These are phyloP conservation scores for Aporophyla nigra DNA, from an alignment of 2,888 invertebrate species.

Conservation along the genomic window DNA sequence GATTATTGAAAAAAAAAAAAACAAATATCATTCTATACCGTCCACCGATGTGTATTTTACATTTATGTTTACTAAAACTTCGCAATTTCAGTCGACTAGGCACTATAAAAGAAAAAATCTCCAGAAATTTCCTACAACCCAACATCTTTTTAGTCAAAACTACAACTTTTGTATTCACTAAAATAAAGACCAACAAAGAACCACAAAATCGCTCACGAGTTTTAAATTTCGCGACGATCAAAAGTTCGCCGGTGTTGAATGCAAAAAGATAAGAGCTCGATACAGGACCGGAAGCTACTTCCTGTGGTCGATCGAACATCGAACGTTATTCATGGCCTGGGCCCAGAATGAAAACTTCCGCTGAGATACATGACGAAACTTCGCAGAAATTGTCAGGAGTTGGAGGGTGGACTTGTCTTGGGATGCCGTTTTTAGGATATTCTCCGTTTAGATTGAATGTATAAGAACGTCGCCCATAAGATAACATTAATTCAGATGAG, in stretches of 20 bases:
- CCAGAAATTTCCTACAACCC: background rate
- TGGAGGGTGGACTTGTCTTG: conserved; percentile 41
- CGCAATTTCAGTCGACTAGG: too few relatives aligned
- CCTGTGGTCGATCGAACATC: conserved; percentile 74
- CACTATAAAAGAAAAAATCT: background rate
- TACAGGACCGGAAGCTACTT: conserved; percentile 75
- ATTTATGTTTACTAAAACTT: too few relatives aligned
- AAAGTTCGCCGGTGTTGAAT: conserved; percentile 71
- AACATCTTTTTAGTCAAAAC: background rate
- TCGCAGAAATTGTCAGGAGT: conserved; percentile 72
- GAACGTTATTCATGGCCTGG: conserved; percentile 78
- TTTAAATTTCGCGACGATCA: conserved; percentile 76
- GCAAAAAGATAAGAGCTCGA: conserved; percentile 75
- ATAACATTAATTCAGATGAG: background rate
- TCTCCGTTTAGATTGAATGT: background rate
- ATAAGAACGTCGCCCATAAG: too few relatives aligned
- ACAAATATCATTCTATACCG: too few relatives aligned
- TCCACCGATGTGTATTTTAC: too few relatives aligned
- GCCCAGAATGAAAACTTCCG: conserved; percentile 79
- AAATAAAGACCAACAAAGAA: conserved; percentile 20
- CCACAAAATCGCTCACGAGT: conserved; percentile 67
- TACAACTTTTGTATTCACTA: background rate
- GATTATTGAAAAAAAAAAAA: too few relatives aligned
- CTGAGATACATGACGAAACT: conserved; percentile 71
- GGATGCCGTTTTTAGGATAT: background rate